These are phyloP conservation scores for Setipinna tenuifilis DNA, from an alignment of 2,797 vertebrate genomes.

Conservation along the genomic window DNA sequence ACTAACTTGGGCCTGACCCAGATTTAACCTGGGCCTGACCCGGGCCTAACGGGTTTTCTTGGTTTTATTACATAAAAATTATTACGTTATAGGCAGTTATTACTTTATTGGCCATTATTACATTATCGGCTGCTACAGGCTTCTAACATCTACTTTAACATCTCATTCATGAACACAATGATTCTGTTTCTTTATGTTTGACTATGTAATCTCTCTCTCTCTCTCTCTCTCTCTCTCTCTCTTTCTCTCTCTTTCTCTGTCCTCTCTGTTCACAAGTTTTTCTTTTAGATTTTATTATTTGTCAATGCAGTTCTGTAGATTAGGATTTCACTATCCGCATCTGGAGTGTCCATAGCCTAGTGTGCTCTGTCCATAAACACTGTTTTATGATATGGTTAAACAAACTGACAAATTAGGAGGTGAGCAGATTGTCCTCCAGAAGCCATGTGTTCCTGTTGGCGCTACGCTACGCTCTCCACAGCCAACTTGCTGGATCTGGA, in stretches of 20 bases:
- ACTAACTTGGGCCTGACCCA: too few species aligned
- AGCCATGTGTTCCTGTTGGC: constrained; percentile 23
- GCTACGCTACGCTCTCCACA: neutral
- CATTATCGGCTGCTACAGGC: too few species aligned
- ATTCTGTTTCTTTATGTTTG: too few species aligned
- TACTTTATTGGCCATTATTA: too few species aligned
- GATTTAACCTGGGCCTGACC: too few species aligned
- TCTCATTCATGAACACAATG: too few species aligned
- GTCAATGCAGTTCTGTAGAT: too few species aligned
- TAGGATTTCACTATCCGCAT: too few species aligned
- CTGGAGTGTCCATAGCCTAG: neutral
- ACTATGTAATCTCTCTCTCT: neutral
- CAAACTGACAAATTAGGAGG: constrained; percentile 20
- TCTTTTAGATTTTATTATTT: neutral
- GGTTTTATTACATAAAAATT: too few species aligned
- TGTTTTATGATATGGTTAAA: constrained; percentile 18
- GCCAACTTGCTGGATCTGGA: neutral
- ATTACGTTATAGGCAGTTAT: too few species aligned
- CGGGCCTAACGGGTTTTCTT: too few species aligned
- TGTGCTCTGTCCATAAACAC: neutral
- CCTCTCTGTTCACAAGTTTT: neutral
- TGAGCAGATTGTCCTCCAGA: constrained; percentile 8
- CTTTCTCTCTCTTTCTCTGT: neutral
- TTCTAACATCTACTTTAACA: too few species aligned
- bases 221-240: neutral